Percentiles rank a stretch among this genome's conserved stretches.
These are phyloP conservation scores for Lordiphosa collinella DNA, from an alignment of 1,140 invertebrate species.

Conservation along the genomic window DNA sequence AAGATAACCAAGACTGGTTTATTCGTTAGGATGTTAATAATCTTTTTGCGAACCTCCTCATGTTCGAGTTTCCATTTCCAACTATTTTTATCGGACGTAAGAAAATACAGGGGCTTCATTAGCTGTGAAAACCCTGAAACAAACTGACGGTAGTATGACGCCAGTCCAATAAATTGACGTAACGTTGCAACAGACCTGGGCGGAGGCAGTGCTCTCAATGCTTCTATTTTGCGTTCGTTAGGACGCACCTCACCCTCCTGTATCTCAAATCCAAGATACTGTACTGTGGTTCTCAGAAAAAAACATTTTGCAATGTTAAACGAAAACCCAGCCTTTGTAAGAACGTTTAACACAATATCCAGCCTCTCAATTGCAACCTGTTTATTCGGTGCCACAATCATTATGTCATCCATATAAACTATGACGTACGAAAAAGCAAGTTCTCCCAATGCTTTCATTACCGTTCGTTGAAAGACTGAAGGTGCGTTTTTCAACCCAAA, in stretches of 20 bases:
- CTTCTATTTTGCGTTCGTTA: not conserved
- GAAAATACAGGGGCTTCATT: not conserved
- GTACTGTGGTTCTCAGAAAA: not conserved
- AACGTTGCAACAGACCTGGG: conserved; percentile 1
- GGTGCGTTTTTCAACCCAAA: not conserved
- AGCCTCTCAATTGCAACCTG: not conserved
- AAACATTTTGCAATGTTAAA: conserved; percentile 5
- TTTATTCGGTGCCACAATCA: not conserved
- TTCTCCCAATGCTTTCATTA: too few species aligned
- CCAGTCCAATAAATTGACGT: not conserved
- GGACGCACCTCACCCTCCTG: conserved; percentile 2
- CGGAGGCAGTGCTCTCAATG: not conserved
- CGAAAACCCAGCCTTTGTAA: conserved; percentile 5
- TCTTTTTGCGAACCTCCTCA: too few species aligned
- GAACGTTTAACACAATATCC: conserved; percentile 4
- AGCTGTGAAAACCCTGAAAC: not conserved
- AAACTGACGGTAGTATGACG: not conserved
- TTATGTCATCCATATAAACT: not conserved
- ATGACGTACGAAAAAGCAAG: not conserved
- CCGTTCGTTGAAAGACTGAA: too few species aligned
- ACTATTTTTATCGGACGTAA: not conserved
- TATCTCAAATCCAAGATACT: conserved; percentile 11
- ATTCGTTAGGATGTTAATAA: too few species aligned
- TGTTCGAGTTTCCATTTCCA: not conserved
- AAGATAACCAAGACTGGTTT: conserved; percentile 9